Evolutionary conservation across 2,797 vertebrate species (phyloP).

Genomic region (Pantherophis alleghaniensis): DNA sequence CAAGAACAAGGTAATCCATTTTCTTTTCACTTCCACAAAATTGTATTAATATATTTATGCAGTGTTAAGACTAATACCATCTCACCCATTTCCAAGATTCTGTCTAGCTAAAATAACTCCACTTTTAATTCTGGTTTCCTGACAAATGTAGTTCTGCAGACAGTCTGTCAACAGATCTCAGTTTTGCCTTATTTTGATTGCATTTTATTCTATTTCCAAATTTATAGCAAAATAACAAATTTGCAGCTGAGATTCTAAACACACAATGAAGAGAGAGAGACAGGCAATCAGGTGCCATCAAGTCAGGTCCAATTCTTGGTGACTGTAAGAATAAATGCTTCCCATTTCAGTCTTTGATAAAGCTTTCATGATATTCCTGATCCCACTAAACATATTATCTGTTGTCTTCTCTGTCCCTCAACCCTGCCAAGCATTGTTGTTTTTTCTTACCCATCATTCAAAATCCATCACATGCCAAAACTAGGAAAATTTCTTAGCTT

Average conservation of each 20-base stretch:
- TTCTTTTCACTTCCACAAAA: not conserved
- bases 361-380: not conserved
- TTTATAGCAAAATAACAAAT: not conserved
- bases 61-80: not conserved
- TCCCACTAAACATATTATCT: not conserved
- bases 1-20: not conserved
- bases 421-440: not conserved
- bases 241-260: not conserved
- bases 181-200: not conserved
- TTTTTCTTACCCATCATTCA: not conserved
- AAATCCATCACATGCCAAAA: not conserved
- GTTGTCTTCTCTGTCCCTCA: not conserved
- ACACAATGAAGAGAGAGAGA: not conserved
- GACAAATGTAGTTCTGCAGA: not conserved
- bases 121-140: constrained; percentile 5
- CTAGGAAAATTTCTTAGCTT: not conserved
- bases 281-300: too few species aligned
- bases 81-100: not conserved
- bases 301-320: not conserved
- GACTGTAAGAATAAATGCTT: not conserved
- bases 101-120: not conserved
- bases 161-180: constrained; percentile 1
- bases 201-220: not conserved
- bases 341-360: not conserved
- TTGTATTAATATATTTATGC: not conserved